Percentiles rank a stretch among this genome's conserved stretches.
Conservation (phyloP, 2,113 vertebrate species). For the Nematolebias whitei region DNA sequence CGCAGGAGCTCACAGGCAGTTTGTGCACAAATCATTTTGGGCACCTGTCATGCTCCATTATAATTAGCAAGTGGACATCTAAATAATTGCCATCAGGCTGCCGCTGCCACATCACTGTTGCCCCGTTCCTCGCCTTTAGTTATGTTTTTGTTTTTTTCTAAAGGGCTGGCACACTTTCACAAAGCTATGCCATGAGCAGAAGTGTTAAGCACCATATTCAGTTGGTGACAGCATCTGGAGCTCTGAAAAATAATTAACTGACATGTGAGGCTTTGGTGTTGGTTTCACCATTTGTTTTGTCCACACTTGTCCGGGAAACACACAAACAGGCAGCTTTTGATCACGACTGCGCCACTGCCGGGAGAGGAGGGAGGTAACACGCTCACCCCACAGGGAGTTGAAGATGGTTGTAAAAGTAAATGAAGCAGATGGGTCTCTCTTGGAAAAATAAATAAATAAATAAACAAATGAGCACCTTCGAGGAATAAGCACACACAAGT, state of each 20-base stretch:
- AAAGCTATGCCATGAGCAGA: conserved; percentile 51
- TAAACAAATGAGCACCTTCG: conserved; percentile 33
- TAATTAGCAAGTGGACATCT: conserved; percentile 77
- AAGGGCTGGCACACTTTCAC: conserved; percentile 51
- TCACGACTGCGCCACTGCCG: conserved; percentile 59
- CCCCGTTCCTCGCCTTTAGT: conserved; percentile 43
- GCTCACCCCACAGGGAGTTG: conserved; percentile 51
- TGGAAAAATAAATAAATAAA: conserved; percentile 16
- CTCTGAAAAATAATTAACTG: conserved; percentile 64
- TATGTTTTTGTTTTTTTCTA: conserved; percentile 64
- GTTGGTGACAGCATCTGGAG: conserved; percentile 56
- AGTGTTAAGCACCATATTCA: conserved; percentile 55
- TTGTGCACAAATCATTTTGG: conserved; percentile 69
- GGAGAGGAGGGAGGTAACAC: conserved; percentile 56
- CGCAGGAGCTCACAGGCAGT: conserved; percentile 65
- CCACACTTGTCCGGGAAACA: conserved; percentile 54
- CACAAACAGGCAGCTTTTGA: conserved; percentile 51
- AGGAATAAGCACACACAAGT: conserved; percentile 38
- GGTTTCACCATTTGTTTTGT: conserved; percentile 62
- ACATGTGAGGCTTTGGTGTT: conserved; percentile 55
- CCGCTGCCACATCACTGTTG: conserved; percentile 59
- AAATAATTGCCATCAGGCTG: conserved; percentile 76
- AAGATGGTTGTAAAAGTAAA: conserved; percentile 63
- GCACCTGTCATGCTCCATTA: conserved; percentile 78
- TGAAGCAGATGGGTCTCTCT: conserved; percentile 65